Base-by-base conservation (phyloP, 2,113 vertebrate genomes). In the Pelodiscus sinensis region DNA sequence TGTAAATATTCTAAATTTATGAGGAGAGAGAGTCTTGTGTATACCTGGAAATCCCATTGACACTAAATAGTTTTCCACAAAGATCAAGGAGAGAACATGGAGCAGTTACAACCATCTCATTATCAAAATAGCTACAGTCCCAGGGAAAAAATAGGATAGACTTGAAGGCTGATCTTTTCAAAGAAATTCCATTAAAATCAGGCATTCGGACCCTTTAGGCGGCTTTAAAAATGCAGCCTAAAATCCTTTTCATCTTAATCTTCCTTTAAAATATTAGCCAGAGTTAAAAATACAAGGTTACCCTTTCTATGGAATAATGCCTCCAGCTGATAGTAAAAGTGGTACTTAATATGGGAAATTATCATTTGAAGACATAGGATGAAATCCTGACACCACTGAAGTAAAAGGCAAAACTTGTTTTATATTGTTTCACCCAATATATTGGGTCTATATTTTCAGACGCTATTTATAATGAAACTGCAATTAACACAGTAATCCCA, bases 231-330 rank as follows among this genome's bases (percentile, higher is more conserved):
- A 91, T 5, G 44, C 93, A 91, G 44, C 31, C 94, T 82, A 94
- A 91, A 93, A 65, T 86, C 80, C 2, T 6, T 93, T 90, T 87
- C 83, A 89, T 94, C 82, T 88, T 93, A 88, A 91, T 88, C 84
- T 88, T 92, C 81, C 80, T 81, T 96, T 85, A 92, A 93, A 95
- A 94, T 88, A 93, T 84, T 86, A 91, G 38, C 86, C 91, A 92
- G 91, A 91, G 80, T 77, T 92, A 93, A 38, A 92, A 95, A 95
- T 81, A 83, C 86, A 90, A 89, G 79, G 71, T 54, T 95, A 86
- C 57, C 16, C 88, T 91, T 94, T 86, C 89, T 85, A 62, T 31
- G 50, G 55, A 89, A 88, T 88, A 92, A 57, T 88, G 54, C 22
- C 31, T 31, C 51, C 77, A 75, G 51, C 73, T 77, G 82, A 90